Evolutionary conservation across 2,888 invertebrate species (phyloP), one percentile per base, ranked within the genome.

Genomic region (Drosophila longiperda): DNA sequence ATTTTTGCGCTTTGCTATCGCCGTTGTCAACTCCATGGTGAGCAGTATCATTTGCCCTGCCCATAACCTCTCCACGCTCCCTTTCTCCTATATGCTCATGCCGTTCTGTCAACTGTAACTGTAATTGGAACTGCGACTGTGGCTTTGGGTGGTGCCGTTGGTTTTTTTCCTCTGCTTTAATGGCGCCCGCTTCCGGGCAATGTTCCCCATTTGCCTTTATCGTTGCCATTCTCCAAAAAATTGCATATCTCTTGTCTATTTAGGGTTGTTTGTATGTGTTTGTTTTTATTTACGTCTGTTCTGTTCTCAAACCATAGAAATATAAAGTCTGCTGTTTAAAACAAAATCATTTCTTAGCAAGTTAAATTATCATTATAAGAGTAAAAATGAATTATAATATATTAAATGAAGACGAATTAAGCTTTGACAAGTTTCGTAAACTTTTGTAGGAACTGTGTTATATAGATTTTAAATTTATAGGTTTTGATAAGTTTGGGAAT

Each of bases 111-210:
- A 74, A 77, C 77, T 77, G 40, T 52, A 67, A 87, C 76, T 85
- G 88, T 85, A 87, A 84, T 85, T 87, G 88, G 58, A 87, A 87
- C 80, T 85, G 88, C 63, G 72, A 86, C 81, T 80, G 70, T 67
- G 83, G 75, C 86, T 88, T 80, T 83, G 26, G 74, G 71, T 66
- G 80, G 12, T 48, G 66, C 52, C 57, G 55, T 60, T 50, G 26
- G 64, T 33, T 65, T 67, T 84, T 80, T 75, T 66, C 34, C 23
- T 36, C 38, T 49, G 58, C 72, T 83, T 86, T 77, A 86, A 85
- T 88, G 81, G 81, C 87, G 81, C 60, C 65, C 80, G 62, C 54
- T 81, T 76, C 36, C 66, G 29, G 55, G 26, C 49, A 50, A 70
- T 55, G 40, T 26, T 65, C 36, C 59, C 65, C 70, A 63, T 74